Evolutionary conservation across 1,140 invertebrate species (phyloP), one percentile per base, ranked within the genome.

Genomic region (Macrobrachium nipponense): DNA sequence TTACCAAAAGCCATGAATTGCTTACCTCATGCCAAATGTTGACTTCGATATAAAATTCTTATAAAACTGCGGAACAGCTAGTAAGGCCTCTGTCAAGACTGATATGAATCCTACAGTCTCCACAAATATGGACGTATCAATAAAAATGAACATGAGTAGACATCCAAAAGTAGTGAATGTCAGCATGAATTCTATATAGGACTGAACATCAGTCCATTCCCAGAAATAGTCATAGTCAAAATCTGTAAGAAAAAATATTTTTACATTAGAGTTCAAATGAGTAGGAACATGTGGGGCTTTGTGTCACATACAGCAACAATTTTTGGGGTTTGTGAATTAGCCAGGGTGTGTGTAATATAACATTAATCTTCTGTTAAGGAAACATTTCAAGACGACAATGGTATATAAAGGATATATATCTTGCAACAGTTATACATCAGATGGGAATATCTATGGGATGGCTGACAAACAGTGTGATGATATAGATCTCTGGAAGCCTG

Each of bases 191-290:
- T 99, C 96, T 86, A 99, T 90, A 90, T 99, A 99, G 70, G 97
- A 99, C 90, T 96, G 95, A 91, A 99, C 98, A 92, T 99, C 98
- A 84, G 97, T 98, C 98, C 98, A 99, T 90, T 96, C 95, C 98
- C 98, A 99, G 93, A 99, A 99, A 92, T 96, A 96, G 90, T 95
- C 95, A 89, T 93, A 92, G 90, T 98, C 96, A 92, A 98, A 96
- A 94, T 98, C 97, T 98, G 92, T 66, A 87, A 87, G 17, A 70
- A 78, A 61, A 3, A 78, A 17, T 20, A 14, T 20, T 44, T 23
- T 51, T 2, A 82, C 58, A 15, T 58, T 20, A 61, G 27, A n/a
- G 15, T 36, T 27, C 15, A 51, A 59, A 20, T 5, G n/a, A 51
- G 51, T 12, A 12, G 7, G 7, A 51, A 51, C 51, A 12, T 51